phyloP scores from a whole-genome alignment of 2,888 invertebrate genomes.

The Agonum fuliginosum region DNA sequence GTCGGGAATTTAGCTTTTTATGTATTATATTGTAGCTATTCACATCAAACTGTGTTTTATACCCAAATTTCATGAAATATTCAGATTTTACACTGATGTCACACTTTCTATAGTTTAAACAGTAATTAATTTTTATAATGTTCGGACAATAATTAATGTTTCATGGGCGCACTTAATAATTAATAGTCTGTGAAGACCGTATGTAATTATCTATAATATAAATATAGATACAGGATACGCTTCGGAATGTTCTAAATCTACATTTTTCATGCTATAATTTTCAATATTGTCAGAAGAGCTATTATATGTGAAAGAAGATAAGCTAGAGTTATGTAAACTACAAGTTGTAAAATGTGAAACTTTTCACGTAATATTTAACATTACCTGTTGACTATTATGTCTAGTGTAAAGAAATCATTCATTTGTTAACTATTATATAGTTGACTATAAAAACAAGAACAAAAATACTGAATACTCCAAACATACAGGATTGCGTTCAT shows the following conservation, averaged over 20 bases:
- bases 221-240: not conserved
- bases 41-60: too few relatives aligned
- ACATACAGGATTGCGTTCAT: not conserved
- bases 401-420: not conserved
- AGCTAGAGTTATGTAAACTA: not conserved
- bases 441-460: not conserved
- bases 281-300: not conserved
- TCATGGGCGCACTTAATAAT: constrained; percentile 33
- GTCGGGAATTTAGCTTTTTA: too few relatives aligned
- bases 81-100: constrained; percentile 17
- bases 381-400: not conserved
- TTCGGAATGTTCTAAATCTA: constrained; percentile 7
- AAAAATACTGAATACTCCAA: not conserved
- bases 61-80: constrained; percentile 4
- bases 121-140: constrained; percentile 34
- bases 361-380: not conserved
- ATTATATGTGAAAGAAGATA: not conserved
- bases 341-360: not conserved
- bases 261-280: constrained; percentile 4
- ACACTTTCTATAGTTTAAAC: constrained; percentile 17
- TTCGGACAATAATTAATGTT: constrained; percentile 20
- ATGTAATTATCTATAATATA: constrained; percentile 1
- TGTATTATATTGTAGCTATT: too few relatives aligned
- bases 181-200: constrained; percentile 35
- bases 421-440: not conserved